Percentiles rank a stretch among this genome's conserved stretches.
Conservation (phyloP, 1,140 invertebrate genomes). For the Cataglyphis hispanica region DNA sequence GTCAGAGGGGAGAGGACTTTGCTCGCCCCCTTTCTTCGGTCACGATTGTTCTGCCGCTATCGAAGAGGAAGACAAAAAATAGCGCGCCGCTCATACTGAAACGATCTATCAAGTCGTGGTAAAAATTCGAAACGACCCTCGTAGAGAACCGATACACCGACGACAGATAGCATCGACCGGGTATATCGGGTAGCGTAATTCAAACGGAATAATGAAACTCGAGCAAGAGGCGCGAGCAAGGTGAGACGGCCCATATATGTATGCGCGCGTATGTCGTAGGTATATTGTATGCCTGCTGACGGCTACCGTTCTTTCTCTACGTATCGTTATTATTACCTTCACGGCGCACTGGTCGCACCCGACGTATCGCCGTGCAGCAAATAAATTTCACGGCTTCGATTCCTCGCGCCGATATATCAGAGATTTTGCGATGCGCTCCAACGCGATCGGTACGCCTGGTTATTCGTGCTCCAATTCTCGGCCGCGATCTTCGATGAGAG, state of each 20-base stretch:
- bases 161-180: constrained; percentile 62
- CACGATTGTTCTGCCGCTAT: constrained; percentile 59
- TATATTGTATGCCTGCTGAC: constrained; percentile 53
- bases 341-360: constrained; percentile 72
- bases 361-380: constrained; percentile 74
- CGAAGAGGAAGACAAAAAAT: constrained; percentile 56
- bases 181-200: constrained; percentile 50
- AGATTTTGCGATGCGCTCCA: constrained; percentile 60
- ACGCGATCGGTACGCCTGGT: constrained; percentile 34
- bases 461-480: constrained; percentile 61
- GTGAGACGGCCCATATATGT: constrained; percentile 3
- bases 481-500: constrained; percentile 21
- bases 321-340: constrained; percentile 80
- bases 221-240: constrained; percentile 8
- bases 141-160: constrained; percentile 50
- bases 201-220: constrained; percentile 55
- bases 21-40: constrained; percentile 31
- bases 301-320: constrained; percentile 42
- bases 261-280: constrained; percentile 33
- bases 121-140: constrained; percentile 75
- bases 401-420: constrained; percentile 49
- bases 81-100: constrained; percentile 52
- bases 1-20: background rate
- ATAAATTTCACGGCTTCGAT: constrained; percentile 81
- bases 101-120: constrained; percentile 67